Evolutionary conservation across 2,888 invertebrate genomes (phyloP), one percentile per base, ranked within the genome.

Genomic region (Rhagonycha fulva): DNA sequence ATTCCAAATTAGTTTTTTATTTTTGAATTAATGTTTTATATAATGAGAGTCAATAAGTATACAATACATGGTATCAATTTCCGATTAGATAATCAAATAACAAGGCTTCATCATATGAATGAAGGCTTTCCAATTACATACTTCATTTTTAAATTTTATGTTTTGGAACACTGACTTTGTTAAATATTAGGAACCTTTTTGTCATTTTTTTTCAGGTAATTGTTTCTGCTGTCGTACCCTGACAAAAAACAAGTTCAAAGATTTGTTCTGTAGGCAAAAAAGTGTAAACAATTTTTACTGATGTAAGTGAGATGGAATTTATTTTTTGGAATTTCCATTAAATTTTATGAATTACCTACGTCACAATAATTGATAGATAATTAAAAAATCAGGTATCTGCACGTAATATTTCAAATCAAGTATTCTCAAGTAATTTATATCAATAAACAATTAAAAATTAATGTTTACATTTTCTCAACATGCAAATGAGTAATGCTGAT

Each of bases 61-160:
- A 66, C 63, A 66, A 66, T 66, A 26, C 63, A 66, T 26, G 63
- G 26, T 14, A 66, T 26, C 63, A 24, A 66, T 66, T 66, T 66
- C 63, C 63, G 63, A 66, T 66, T 66, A 66, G 63, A 66, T 66
- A 66, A 66, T 66, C 63, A 66, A 66, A 66, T 19, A 66, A 66
- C 63, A 66, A 66, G 63, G 63, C 14, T 66, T 66, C 47, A 47
- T 47, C 47, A 47, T 66, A 66, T 24, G 23, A 23, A 66, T 66
- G 63, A 66, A 66, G 63, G 63, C 63, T 66, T 66, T 66, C n/a
- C 23, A 66, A 66, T 66, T 66, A 66, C 63, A 66, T 66, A 66
- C 63, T 26, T 66, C 23, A 24, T 66, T 66, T 14, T 24, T n/a
- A 66, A 66, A 24, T 14, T 24, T 66, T 66, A 23, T 12, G 63